Evolutionary conservation across 1,140 invertebrate species (phyloP).

Genomic region (Leucophenga varia): DNA sequence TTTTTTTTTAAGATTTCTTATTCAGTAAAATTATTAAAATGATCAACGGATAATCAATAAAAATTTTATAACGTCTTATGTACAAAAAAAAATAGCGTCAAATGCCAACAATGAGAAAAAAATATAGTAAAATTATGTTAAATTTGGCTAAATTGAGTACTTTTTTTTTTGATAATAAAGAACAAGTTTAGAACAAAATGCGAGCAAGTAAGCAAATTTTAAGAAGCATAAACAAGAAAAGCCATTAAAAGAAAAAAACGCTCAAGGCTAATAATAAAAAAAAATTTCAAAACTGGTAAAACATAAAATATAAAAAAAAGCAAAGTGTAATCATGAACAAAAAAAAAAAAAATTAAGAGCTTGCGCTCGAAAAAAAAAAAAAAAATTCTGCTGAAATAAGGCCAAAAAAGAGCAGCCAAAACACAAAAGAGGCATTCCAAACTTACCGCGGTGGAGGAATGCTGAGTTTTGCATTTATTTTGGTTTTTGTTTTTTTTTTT

Average conservation of each 20-base stretch:
- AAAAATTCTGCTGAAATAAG: neutral
- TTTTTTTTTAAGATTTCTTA: too few relatives aligned
- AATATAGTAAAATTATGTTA: too few relatives aligned
- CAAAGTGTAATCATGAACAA: slow-evolving; percentile 21
- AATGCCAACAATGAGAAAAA: too few relatives aligned
- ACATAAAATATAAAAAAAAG: slow-evolving; percentile 23
- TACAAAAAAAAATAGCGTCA: too few relatives aligned
- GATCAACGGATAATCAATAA: too few relatives aligned
- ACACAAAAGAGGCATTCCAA: slow-evolving; percentile 44
- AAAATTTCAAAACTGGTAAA: slow-evolving; percentile 34
- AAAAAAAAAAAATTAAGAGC: slow-evolving; percentile 17
- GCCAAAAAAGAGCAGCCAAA: slow-evolving; percentile 10
- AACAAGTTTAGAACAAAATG: slow-evolving; percentile 14
- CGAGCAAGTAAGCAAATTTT: slow-evolving; percentile 7
- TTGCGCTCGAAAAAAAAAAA: slow-evolving; percentile 12
- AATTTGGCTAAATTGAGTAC: too few relatives aligned
- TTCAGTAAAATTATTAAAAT: too few relatives aligned
- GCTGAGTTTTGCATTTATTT: slow-evolving; percentile 60
- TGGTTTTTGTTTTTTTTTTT: slow-evolving; percentile 18
- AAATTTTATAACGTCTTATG: too few relatives aligned
- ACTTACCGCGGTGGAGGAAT: slow-evolving; percentile 72
- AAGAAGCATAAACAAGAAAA: slow-evolving; percentile 28
- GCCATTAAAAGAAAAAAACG: slow-evolving; percentile 22
- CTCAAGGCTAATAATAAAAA: slow-evolving; percentile 28
- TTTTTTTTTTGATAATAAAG: too few relatives aligned